Evolutionary conservation across 2,888 invertebrate species (phyloP).

Genomic region (Dichetophora obliterata): DNA sequence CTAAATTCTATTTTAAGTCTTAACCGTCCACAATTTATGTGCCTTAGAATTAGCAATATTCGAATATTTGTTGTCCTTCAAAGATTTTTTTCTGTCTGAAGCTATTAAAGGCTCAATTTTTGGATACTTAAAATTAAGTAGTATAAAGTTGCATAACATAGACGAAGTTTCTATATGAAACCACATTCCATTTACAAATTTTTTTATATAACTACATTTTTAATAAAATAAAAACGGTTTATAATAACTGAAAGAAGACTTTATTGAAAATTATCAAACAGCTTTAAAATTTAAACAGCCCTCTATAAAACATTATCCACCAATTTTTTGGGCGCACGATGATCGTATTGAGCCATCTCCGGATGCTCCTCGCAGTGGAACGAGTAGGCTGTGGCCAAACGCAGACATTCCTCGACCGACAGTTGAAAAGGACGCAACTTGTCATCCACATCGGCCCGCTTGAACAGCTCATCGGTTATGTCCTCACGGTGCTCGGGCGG

Average conservation of each 20-base stretch:
- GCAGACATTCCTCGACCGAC: constrained; percentile 82
- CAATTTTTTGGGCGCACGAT: constrained; percentile 72
- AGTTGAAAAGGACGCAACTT: constrained; percentile 80
- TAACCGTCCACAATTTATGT: too few relatives aligned
- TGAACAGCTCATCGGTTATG: constrained; percentile 77
- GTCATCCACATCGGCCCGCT: constrained; percentile 80
- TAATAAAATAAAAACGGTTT: background rate
- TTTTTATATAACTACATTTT: background rate
- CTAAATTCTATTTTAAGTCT: background rate
- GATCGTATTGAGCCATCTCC: constrained; percentile 77
- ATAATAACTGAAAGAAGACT: background rate
- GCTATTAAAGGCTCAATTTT: background rate
- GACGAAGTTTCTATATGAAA: background rate
- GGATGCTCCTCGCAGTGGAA: constrained; percentile 72
- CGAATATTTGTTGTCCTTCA: background rate
- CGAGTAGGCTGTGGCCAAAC: constrained; percentile 83
- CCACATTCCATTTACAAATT: constrained; percentile 14
- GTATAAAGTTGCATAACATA: background rate
- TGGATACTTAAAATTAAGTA: constrained; percentile 2
- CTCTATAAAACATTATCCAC: background rate
- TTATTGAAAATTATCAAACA: background rate
- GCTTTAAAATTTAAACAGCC: background rate
- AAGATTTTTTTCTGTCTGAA: background rate
- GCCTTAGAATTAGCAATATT: background rate
- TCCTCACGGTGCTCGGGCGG: constrained; percentile 78